These are phyloP conservation scores for Drosophila yooni DNA, from an alignment of 2,888 invertebrate genomes.

Conservation along the genomic window DNA sequence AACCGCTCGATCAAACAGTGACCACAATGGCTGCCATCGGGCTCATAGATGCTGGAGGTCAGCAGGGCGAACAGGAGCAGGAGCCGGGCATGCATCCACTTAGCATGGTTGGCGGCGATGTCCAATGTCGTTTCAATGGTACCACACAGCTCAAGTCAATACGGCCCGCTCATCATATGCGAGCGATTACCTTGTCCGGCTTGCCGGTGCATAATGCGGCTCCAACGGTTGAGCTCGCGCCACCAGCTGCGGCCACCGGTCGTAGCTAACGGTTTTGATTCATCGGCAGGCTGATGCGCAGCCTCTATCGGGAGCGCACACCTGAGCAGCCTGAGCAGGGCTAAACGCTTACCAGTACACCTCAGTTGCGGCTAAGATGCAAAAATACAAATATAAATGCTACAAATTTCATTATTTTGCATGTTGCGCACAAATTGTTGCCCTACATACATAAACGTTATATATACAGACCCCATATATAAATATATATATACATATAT, in stretches of 20 bases:
- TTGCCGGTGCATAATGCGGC: constrained; percentile 42
- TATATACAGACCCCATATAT: constrained; percentile 49
- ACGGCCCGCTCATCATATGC: constrained; percentile 86
- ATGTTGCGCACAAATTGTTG: constrained; percentile 76
- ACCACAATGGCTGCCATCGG: constrained; percentile 33
- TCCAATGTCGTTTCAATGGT: constrained; percentile 92
- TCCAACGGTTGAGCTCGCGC: constrained; percentile 25
- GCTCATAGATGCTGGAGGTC: constrained; percentile 21
- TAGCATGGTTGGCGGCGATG: constrained; percentile 89
- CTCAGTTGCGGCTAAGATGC: constrained; percentile 49
- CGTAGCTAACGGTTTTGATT: constrained; percentile 85
- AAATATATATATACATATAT: constrained; percentile 25
- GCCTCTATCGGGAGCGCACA: constrained; percentile 67
- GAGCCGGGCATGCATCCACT: constrained; percentile 88
- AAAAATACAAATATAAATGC: constrained; percentile 31
- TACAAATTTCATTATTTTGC: constrained; percentile 62
- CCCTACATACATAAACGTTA: constrained; percentile 67
- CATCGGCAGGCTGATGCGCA: constrained; percentile 81
- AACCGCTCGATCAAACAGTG: constrained; percentile 39
- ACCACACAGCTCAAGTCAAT: constrained; percentile 92
- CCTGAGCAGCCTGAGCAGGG: constrained; percentile 39
- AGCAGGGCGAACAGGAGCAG: constrained; percentile 9
- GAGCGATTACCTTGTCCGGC: constrained; percentile 71
- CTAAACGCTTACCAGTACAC: constrained; percentile 57
- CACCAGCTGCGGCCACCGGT: constrained; percentile 60